Percentiles rank a stretch among this genome's conserved stretches.
phyloP scores from a whole-genome alignment of 2,888 invertebrate species.

The Abrostola tripartita region DNA sequence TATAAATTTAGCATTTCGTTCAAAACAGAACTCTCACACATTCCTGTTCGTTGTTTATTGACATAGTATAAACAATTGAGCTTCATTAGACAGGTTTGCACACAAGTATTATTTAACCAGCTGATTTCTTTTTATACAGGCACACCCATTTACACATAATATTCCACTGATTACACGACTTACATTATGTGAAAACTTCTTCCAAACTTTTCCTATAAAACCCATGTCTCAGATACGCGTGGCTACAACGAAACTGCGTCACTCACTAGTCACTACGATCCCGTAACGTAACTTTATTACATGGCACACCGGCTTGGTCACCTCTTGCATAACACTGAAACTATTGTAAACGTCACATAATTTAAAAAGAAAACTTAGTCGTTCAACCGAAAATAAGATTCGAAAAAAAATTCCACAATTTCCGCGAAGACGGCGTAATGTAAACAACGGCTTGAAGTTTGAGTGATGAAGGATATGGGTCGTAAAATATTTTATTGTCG shows the following conservation, averaged over 20 bases:
- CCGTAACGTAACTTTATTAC: constrained; percentile 32
- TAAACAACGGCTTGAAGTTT: constrained; percentile 61
- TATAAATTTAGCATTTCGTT: constrained; percentile 26
- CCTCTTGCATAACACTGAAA: constrained; percentile 67
- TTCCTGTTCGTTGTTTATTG: constrained; percentile 9
- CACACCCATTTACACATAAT: too few species aligned
- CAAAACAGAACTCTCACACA: constrained; percentile 21
- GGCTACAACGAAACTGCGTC: constrained; percentile 48
- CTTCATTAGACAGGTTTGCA: not conserved
- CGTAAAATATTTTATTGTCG: constrained; percentile 42
- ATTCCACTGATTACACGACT: constrained; percentile 39
- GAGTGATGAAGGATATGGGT: constrained; percentile 53
- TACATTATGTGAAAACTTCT: constrained; percentile 67
- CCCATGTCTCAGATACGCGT: constrained; percentile 62
- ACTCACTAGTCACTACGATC: constrained; percentile 38
- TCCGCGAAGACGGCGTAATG: constrained; percentile 62
- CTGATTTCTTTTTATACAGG: not conserved
- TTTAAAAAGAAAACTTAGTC: constrained; percentile 55
- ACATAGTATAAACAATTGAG: constrained; percentile 6
- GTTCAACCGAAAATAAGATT: constrained; percentile 65
- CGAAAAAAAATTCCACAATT: constrained; percentile 69
- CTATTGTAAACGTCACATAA: constrained; percentile 60
- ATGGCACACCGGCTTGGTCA: constrained; percentile 58
- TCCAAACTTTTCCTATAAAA: constrained; percentile 67
- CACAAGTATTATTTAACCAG: not conserved